These are phyloP conservation scores for Phrynocephalus vlangalii DNA, from an alignment of 2,797 vertebrate species.

Conservation along the genomic window DNA sequence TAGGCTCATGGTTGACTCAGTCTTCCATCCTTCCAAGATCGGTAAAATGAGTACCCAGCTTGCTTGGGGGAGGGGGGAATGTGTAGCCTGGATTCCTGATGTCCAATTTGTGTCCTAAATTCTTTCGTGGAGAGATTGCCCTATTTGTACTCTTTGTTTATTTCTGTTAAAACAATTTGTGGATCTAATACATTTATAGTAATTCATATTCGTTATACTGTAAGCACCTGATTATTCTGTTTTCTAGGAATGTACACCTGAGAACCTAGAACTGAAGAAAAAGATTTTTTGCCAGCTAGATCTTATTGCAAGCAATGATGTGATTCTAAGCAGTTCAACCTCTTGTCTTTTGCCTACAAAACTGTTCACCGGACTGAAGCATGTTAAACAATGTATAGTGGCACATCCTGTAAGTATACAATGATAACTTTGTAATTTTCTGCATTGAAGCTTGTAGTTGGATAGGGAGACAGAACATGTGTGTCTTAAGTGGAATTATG, in stretches of 20 bases:
- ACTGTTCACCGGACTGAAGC: slow-evolving; percentile 86
- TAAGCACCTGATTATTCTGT: slow-evolving; percentile 32
- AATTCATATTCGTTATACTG: background rate
- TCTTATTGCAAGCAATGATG: slow-evolving; percentile 75
- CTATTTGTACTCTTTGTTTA: no score
- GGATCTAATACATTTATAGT: no score
- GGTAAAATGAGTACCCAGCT: no score
- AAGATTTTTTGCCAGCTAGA: slow-evolving; percentile 89
- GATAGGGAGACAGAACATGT: background rate
- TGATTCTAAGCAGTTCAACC: slow-evolving; percentile 93
- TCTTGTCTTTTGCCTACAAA: slow-evolving; percentile 92
- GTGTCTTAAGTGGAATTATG: background rate
- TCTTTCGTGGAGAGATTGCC: no score
- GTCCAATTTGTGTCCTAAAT: no score
- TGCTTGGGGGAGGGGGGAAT: no score
- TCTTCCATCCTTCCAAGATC: no score
- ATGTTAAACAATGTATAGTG: slow-evolving; percentile 89
- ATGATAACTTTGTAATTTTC: background rate
- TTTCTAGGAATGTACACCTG: slow-evolving; percentile 92
- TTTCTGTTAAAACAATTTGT: no score
- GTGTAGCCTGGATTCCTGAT: no score
- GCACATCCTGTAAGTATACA: slow-evolving; percentile 90
- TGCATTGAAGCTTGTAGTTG: background rate
- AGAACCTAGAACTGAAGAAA: slow-evolving; percentile 90
- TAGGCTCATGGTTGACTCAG: no score